These are phyloP conservation scores for Oxyruncus cristatus DNA, from an alignment of 2,113 vertebrate genomes.

Conservation along the genomic window DNA sequence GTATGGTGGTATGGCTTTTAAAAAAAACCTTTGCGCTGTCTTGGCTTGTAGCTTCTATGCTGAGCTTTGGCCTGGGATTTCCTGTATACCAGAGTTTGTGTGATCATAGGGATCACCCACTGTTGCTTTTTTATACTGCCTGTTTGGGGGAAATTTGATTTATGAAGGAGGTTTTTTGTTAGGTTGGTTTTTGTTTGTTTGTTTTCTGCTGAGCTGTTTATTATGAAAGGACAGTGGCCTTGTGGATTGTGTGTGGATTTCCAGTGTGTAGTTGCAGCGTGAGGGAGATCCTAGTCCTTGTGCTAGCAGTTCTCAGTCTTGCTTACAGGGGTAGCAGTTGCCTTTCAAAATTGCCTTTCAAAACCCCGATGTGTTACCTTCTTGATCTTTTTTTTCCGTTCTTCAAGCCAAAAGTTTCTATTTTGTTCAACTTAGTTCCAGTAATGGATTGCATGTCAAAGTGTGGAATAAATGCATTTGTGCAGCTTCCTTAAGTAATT, in stretches of 20 bases:
- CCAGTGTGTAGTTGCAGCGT: background rate
- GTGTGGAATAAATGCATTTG: background rate
- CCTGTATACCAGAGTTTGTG: background rate
- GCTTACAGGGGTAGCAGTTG: background rate
- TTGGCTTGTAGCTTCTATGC: background rate
- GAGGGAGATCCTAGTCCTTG: background rate
- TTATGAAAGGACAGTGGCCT: background rate
- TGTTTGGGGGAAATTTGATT: background rate
- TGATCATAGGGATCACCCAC: background rate
- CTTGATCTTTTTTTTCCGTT: background rate
- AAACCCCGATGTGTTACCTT: background rate
- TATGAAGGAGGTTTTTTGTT: background rate
- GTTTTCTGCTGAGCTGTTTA: background rate
- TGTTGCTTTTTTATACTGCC: background rate
- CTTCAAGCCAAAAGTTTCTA: background rate
- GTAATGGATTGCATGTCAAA: background rate
- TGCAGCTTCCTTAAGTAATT: background rate
- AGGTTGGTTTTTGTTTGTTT: background rate
- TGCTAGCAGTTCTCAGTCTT: background rate
- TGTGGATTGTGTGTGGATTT: background rate
- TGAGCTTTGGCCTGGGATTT: background rate
- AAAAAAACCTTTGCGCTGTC: background rate
- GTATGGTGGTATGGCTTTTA: background rate
- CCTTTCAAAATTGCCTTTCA: background rate
- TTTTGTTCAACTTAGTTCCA: background rate